A percentile compares a stretch with the other conserved stretches of the same genome.
Conservation (phyloP, 2,113 vertebrate genomes). For the Chloroceryle aenea region DNA sequence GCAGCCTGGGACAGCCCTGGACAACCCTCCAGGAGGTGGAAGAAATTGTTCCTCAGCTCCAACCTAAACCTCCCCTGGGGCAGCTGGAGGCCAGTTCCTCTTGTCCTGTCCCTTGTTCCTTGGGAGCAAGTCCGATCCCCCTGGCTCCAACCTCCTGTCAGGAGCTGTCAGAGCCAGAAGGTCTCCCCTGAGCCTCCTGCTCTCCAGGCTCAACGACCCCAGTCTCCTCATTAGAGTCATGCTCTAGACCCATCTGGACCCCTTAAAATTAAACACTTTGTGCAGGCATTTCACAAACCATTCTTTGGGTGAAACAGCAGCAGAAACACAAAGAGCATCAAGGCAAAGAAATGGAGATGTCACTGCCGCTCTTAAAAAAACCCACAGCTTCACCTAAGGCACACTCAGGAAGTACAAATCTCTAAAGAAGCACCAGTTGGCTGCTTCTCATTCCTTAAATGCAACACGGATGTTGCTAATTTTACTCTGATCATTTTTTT, state of each 20-base stretch:
- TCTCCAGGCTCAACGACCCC: background rate
- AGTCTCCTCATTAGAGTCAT: background rate
- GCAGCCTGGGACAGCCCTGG: too few relatives aligned
- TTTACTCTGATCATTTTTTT: background rate
- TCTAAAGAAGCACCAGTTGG: background rate
- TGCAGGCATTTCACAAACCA: background rate
- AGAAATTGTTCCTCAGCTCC: too few relatives aligned
- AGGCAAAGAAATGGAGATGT: fast-evolving
- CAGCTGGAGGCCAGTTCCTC: too few relatives aligned
- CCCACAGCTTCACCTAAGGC: background rate
- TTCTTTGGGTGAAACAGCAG: background rate
- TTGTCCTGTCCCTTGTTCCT: too few relatives aligned
- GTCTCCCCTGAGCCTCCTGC: background rate
- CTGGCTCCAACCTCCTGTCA: background rate
- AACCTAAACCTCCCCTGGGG: too few relatives aligned
- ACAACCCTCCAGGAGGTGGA: too few relatives aligned
- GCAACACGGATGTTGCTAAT: fast-evolving
- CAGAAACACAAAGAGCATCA: background rate
- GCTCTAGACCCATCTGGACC: background rate
- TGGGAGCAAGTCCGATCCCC: too few relatives aligned
- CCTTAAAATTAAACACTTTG: background rate
- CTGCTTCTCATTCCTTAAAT: background rate
- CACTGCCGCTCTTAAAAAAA: background rate
- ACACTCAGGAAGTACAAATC: background rate
- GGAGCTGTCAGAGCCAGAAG: background rate